Base-by-base conservation (phyloP, 2,888 invertebrate species). In the Capitulum mitella region DNA sequence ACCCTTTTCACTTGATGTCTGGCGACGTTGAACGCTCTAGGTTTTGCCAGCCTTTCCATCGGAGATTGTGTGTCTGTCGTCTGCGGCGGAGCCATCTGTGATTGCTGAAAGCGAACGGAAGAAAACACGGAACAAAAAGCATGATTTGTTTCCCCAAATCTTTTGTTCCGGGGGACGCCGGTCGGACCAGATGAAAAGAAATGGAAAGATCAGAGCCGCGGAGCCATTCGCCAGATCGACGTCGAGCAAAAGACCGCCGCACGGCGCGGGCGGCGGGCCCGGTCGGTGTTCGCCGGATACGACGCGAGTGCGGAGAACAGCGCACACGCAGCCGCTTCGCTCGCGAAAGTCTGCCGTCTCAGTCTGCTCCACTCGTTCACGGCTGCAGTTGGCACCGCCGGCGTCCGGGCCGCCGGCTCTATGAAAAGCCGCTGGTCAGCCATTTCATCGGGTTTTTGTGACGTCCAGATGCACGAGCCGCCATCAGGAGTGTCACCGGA, bases 91-190 rank as follows among this genome's bases (percentile, higher is more conserved):
- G 32, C 61, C 22, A 37, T 19, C 37, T 37, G 37, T 37, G 37
- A 37, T 70, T 34, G 34, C 37, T 16, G 70, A 37, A 70, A 12
- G 29, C 37, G 70, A 32, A 16, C 37, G 70, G 37, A 19, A 34
- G 70, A 70, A 70, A 70, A 70, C 29, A 37, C 70, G 37, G 37
- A 14, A 37, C 70, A 34, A 70, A 61, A 37, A 70, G 37, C 70
- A 6, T 70, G 70, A 70, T 70, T 70, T 70, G 70, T 70, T 70
- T 37, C 26, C 37, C 37, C 37, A 37, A 70, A 37, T 37, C 70
- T 37, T 70, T 37, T 70, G 37, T 70, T 37, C 37, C 10, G 16
- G 32, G 16, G 32, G 61, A 61, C 12, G 32, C 3, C 61, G 16
- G 61, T 10, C 32, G 61, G 16, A 32, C 1, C 29, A n/a, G 32